A percentile compares a stretch with the other conserved stretches of the same genome.
Conservation (phyloP, 2,113 vertebrate species). For the Takifugu flavidus region DNA sequence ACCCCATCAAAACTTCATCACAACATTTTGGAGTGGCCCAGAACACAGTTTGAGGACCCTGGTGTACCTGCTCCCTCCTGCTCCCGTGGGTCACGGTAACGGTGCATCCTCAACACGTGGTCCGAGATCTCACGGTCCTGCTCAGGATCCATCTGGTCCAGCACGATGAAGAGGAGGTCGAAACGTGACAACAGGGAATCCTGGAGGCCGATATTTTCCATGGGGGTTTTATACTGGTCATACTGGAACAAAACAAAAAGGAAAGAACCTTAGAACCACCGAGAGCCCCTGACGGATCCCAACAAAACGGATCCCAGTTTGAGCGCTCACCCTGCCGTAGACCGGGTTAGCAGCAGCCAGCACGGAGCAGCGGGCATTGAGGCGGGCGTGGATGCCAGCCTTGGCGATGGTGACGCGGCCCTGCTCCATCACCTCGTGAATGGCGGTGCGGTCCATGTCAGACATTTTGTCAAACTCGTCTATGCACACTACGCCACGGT, state of each 20-base stretch:
- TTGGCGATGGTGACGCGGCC: slow-evolving; percentile 95
- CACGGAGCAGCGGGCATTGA: slow-evolving; percentile 96
- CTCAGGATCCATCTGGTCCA: slow-evolving; percentile 96
- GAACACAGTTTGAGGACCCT: too few species aligned
- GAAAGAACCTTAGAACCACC: too few species aligned
- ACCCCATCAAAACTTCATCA: too few species aligned
- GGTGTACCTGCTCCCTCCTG: slow-evolving; percentile 88
- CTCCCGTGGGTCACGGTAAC: slow-evolving; percentile 87
- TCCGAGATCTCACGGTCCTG: slow-evolving; percentile 94
- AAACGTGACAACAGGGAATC: slow-evolving; percentile 95
- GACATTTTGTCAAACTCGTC: slow-evolving; percentile 99
- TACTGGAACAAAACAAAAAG: slow-evolving; percentile 74
- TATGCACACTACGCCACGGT: slow-evolving; percentile 95
- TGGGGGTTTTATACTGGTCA: slow-evolving; percentile 96
- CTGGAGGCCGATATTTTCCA: slow-evolving; percentile 99
- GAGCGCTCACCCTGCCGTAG: slow-evolving; percentile 85
- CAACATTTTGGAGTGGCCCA: neutral
- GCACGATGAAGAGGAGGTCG: slow-evolving; percentile 94
- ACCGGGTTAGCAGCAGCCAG: slow-evolving; percentile 94
- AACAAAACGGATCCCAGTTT: neutral
- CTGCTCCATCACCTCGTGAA: slow-evolving; percentile 99
- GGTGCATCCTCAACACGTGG: slow-evolving; percentile 94
- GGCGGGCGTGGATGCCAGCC: slow-evolving; percentile 93
- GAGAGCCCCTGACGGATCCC: too few species aligned
- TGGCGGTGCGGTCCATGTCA: slow-evolving; percentile 94